Base-by-base conservation (phyloP, 2,113 vertebrate genomes). In the Podiceps cristatus region DNA sequence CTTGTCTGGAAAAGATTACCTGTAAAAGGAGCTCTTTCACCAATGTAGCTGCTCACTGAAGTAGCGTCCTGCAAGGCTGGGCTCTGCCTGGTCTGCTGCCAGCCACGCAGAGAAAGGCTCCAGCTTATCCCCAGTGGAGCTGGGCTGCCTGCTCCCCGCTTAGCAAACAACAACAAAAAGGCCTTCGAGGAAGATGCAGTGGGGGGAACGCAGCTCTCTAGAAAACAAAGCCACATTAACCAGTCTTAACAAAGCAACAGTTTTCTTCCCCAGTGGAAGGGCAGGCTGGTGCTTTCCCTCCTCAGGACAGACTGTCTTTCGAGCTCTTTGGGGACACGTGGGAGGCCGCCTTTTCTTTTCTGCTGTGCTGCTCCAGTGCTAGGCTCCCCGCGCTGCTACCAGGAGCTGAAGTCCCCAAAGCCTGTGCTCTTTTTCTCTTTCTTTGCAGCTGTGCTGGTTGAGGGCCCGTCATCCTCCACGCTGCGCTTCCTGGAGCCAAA, bases 351-450 rank as follows among this genome's bases (percentile, higher is more conserved):
- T 67, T 50, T 33, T 85, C 69, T 90, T 55, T 59, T 35, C 22
- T 7, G 5, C 93, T 82, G 91, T 44, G 85, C 76, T 77, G 81
- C 88, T 67, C 52, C 88, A 83, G 96, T 73, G 76, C 75, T 84
- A 44, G 94, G 67, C 92, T 91, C 88, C 77, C 42, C 2, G 5
- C 0, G 12, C 73, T 69, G 88, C 98, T 99, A 99, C 99, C 99
- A 99, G 67, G 99, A 99, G 97, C 99, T 99, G 97, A 99, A 99
- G 97, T 99, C 99, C 78, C 99, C 98, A 0, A 99, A 99, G 80
- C 98, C 98, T 5, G 93, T 91, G 82, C 98, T 99, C 58, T 98
- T 98, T 94, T 98, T 99, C 91, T 99, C 98, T 88, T 99, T 99
- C 97, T 99, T 99, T 22, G n/a, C 80, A 4, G 95, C 90, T 50